Evolutionary conservation across 2,888 invertebrate species (phyloP), one percentile per base, ranked within the genome.

Genomic region (Nasonia oneida): DNA sequence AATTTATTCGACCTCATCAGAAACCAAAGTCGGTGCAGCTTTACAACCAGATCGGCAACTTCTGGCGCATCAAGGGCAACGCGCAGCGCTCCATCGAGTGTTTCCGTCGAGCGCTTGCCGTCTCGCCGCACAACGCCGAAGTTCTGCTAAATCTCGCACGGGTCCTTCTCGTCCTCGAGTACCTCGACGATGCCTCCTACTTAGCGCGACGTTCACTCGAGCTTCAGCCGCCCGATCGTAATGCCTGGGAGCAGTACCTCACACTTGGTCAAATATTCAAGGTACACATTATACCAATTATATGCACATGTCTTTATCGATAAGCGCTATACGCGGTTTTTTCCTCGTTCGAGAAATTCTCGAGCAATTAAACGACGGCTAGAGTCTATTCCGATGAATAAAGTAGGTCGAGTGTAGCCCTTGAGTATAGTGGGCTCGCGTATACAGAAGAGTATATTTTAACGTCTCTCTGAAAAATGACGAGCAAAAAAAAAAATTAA

Each of bases 241-340:
- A 96, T 91, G 97, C 97, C 2, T 98, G 98, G 98, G 97, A 97
- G 91, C 98, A 98, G 93, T 97, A 98, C 94, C 97, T 98, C 93
- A 98, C 98, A 8, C 95, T 98, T 82, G 98, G 98, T 8, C 98
- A 98, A 94, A 98, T 98, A 93, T 97, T 98, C 92, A 98, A 97
- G 94, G 94, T 94, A 86, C n/a, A n/a, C n/a, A n/a, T 42, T 6
- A 8, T 42, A 5, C 47, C 2, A 10, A 47, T 2, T 6, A 8
- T 10, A 47, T 47, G 12, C 47, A 47, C 47, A 47, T 47, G 47
- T 47, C 47, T 47, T 47, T 12, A 47, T 47, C 12, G 47, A 47
- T 47, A 47, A 47, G 47, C 47, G 37, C 37, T 37, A 29, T 29
- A 2, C 47, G 12, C 47, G 47, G 10, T 47, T 47, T 47, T 47